Base-by-base conservation (phyloP, 2,113 vertebrate species). In the Microtus oregoni region DNA sequence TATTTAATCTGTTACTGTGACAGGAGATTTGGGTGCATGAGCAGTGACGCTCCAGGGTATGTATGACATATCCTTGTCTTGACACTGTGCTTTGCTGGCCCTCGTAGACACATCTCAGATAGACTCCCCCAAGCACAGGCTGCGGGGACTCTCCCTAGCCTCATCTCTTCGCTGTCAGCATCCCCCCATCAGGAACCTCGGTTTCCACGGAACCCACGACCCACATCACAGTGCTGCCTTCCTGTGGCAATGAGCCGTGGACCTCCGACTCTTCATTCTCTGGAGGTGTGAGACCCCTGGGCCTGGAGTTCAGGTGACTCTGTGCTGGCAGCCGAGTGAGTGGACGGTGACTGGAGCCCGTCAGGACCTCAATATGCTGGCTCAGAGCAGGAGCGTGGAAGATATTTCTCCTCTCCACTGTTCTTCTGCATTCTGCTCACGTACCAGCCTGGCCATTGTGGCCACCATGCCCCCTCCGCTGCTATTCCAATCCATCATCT, bases 361-460 rank as follows among this genome's bases (percentile, higher is more conserved):
- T 26, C 41, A 35, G 63, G 72, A 58, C 38, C 38, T 76, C 58
- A 28, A 50, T 3, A n/a, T 9, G 44, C 55, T 81, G 86, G 86
- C 8, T 10, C n/a, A 52, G 72, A 28, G n/a, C 17, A 5, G 72
- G 52, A 20, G 35, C 52, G 55, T 17, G 1, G 5, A n/a, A 6
- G 55, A 9, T 0, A 5, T n/a, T 26, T 41, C 22, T 65, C 47
- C 63, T 77, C 19, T 19, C 12, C 22, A 12, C 4, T 87, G 38
- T 50, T 82, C 73, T 50, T 82, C 73, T 47, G 32, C 3, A 2
- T 73, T 86, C 47, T 90, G 38, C 10, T 86, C 77, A 44, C 1
- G 52, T 26, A 26, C 52, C 35, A 58, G 50, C 78, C 35, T 0
- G 0, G 13, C 0, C 12, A 9, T 3, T 3, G 4, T 20, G 55